Base-by-base conservation (phyloP, 2,888 invertebrate genomes). In the Caenorhabditis panamensis region DNA sequence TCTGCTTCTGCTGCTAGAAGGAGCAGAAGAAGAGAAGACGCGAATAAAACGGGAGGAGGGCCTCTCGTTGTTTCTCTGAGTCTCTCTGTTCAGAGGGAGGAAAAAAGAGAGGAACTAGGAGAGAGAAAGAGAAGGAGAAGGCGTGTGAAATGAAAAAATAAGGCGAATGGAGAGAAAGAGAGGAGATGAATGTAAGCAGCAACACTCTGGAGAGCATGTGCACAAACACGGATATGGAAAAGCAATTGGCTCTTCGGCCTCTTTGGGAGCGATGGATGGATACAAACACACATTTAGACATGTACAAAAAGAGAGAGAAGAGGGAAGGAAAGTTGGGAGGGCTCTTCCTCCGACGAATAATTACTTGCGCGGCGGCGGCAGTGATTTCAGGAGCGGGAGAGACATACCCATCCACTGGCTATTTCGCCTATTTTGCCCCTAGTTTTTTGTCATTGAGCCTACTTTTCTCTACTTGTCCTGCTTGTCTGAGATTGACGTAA, bases 131-230 rank as follows among this genome's bases (percentile, higher is more conserved):
- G 41, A 22, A 41, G 28, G 44, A 56, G 67, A 67, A 56, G 61
- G 49, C 44, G 69, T 59, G 61, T 61, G 69, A 69, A 61, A 69
- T 59, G 31, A 53, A 69, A 61, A 59, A 24, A 31, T 49, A 58
- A 8, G 28, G 36, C 54, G 54, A 47, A 53, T 26, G 53, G 47
- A 31, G 28, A 58, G 26, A 31, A 18, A 28, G 58, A 20, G 51
- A 63, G 26, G 56, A 67, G 67, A 67, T 58, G 67, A 56, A 67
- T 67, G 67, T 67, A 56, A 67, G 67, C 67, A 67, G 67, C 67
- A 67, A 67, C 67, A 67, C 67, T 67, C 54, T 72, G 58, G 49
- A 72, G 61, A 71, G 62, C 62, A 62, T 62, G 56, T 56, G 53
- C 59, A 61, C 63, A 72, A 63, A 64, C 56, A 72, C 54, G 56